Percentiles rank a stretch among this genome's conserved stretches.
These are phyloP conservation scores for human DNA, from an alignment of 2,113 vertebrate genomes.

Conservation along the genomic window GRCh38 chr14:75227001-75227500, in stretches of 20 bases:
- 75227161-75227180: not conserved
- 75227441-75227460: not conserved
- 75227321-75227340: not conserved
- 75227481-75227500: not conserved
- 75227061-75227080: slow-evolving; percentile 59
- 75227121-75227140: not conserved
- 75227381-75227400: not conserved
- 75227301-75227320: no score
- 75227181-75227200: not conserved
- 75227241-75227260: not conserved
- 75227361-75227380: not conserved
- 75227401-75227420: not conserved
- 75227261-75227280: not conserved
- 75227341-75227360: not conserved
- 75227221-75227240: not conserved
- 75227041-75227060: not conserved
- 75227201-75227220: not conserved
- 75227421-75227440: not conserved
- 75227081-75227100: slow-evolving; percentile 71
- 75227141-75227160: not conserved
- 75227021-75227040: not conserved
- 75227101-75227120: slow-evolving; percentile 37
- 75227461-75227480: not conserved
- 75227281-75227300: not conserved
- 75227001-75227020: slow-evolving; percentile 1